Conservation (phyloP, 2,113 vertebrate genomes). For the Corythoichthys haematopterus region DNA sequence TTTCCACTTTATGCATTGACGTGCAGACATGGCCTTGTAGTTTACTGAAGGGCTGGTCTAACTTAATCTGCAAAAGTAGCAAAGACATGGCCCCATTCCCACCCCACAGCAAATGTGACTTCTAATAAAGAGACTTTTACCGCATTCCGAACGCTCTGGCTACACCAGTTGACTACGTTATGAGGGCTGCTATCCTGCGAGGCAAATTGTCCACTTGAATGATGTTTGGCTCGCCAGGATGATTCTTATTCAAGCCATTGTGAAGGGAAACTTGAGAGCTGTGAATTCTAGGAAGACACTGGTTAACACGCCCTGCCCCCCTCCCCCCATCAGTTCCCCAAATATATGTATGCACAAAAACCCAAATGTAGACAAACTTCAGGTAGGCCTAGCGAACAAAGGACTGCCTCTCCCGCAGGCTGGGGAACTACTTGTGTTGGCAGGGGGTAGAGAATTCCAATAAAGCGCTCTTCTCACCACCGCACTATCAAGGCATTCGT, state of each 20-base stretch:
- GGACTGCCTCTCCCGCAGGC: conserved; percentile 50
- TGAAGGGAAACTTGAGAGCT: conserved; percentile 59
- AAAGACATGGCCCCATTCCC: conserved; percentile 65
- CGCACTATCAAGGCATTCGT: conserved; percentile 70
- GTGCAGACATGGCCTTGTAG: conserved; percentile 42
- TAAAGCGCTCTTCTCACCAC: conserved; percentile 58
- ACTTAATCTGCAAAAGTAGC: conserved; percentile 76
- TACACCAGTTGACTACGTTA: conserved; percentile 57
- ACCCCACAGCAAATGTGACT: conserved; percentile 55
- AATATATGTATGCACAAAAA: neutral
- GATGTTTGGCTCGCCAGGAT: conserved; percentile 38
- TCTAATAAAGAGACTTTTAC: conserved; percentile 62
- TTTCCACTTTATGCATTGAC: conserved; percentile 58
- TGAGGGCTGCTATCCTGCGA: conserved; percentile 48
- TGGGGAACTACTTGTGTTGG: conserved; percentile 61
- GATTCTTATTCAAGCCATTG: conserved; percentile 57
- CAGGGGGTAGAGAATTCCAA: conserved; percentile 58
- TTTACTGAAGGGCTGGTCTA: conserved; percentile 50
- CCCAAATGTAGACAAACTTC: conserved; percentile 44
- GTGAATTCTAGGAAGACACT: conserved; percentile 74
- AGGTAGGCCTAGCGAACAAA: conserved; percentile 65
- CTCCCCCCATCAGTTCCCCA: conserved; percentile 14
- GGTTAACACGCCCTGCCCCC: conserved; percentile 60
- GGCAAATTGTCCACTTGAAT: conserved; percentile 56
- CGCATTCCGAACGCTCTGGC: conserved; percentile 48